Conservation (phyloP, 2,797 vertebrate species). For the Melanotaenia pygmaea region DNA sequence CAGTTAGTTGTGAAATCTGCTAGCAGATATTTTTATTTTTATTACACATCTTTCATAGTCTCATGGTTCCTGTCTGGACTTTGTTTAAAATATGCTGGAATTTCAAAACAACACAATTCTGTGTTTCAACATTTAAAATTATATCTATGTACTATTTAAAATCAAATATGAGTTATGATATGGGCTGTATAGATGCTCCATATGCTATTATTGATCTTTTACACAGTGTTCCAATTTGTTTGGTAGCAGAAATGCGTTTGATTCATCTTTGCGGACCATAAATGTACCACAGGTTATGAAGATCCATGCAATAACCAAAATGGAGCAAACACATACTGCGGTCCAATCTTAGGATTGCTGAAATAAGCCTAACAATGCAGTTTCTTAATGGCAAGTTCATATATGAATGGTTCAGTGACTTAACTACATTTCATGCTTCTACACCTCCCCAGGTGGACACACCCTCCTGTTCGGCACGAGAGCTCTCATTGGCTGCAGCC, state of each 20-base stretch:
- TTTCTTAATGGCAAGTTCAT: not conserved
- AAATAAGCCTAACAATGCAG: not conserved
- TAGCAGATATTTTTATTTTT: too few relatives aligned
- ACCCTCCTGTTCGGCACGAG: slow-evolving; percentile 89
- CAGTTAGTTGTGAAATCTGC: not conserved
- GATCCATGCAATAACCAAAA: not conserved
- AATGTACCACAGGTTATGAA: not conserved
- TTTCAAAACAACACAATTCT: too few relatives aligned
- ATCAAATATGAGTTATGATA: too few relatives aligned
- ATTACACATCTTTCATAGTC: too few relatives aligned
- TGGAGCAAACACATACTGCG: not conserved
- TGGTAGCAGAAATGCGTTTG: not conserved
- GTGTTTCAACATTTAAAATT: too few relatives aligned
- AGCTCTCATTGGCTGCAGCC: slow-evolving; percentile 87
- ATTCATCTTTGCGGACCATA: not conserved
- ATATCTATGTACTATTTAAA: too few relatives aligned
- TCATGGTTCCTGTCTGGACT: too few relatives aligned
- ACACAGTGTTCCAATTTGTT: not conserved
- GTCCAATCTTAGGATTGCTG: too few relatives aligned
- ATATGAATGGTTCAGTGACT: not conserved
- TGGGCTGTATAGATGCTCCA: not conserved
- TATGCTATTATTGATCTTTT: not conserved
- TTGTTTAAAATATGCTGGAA: too few relatives aligned
- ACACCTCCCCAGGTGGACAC: slow-evolving; percentile 84
- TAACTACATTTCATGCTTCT: not conserved